Conservation (phyloP, 2,888 invertebrate species). For the Thymelicus sylvestris region DNA sequence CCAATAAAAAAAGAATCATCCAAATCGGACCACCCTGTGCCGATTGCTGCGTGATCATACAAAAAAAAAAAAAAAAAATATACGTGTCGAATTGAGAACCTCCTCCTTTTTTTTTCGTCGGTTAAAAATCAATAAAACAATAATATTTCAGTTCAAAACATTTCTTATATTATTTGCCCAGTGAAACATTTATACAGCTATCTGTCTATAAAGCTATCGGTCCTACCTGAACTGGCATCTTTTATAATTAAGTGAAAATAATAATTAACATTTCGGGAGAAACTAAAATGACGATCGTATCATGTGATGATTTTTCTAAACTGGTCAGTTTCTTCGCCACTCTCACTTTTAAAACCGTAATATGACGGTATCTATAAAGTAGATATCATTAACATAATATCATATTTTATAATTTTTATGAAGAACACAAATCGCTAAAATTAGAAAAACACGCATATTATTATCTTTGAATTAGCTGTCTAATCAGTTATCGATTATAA, state of each 20-base stretch:
- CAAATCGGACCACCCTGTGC: too few relatives aligned
- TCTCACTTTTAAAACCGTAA: not conserved
- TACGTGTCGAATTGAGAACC: too few relatives aligned
- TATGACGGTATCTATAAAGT: not conserved
- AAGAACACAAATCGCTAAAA: not conserved
- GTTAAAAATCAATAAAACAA: too few relatives aligned
- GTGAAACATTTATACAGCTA: not conserved
- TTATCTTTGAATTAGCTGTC: too few relatives aligned
- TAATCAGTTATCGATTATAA: too few relatives aligned
- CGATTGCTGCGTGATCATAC: too few relatives aligned
- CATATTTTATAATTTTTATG: not conserved
- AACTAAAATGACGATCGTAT: not conserved
- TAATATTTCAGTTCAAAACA: too few relatives aligned
- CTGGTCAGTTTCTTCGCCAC: not conserved
- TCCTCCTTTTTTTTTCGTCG: too few relatives aligned
- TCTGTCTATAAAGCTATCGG: too few relatives aligned
- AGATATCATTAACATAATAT: not conserved
- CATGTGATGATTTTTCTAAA: not conserved
- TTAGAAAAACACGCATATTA: too few relatives aligned
- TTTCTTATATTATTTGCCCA: not conserved
- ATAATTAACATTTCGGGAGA: not conserved
- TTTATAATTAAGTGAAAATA: conserved; percentile 2
- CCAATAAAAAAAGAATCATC: too few relatives aligned
- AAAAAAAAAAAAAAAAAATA: too few relatives aligned
- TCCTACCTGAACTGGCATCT: not conserved